These are phyloP conservation scores for Polymixis flavicincta DNA, from an alignment of 2,888 invertebrate genomes.

Conservation along the genomic window DNA sequence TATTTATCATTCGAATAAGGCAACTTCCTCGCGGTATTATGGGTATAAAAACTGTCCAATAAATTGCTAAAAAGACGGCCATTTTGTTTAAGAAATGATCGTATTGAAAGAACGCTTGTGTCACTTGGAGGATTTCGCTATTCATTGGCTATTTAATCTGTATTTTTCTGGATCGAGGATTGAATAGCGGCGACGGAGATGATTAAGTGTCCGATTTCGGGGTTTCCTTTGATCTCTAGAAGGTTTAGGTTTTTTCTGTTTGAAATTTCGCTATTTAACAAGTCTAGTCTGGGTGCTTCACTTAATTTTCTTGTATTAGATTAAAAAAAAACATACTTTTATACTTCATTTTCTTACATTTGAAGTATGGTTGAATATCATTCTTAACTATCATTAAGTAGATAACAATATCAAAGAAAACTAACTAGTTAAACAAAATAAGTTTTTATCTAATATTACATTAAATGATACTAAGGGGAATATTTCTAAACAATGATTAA, in stretches of 20 bases:
- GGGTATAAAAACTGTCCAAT: conserved; percentile 40
- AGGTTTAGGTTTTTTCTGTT: background rate
- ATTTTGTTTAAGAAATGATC: conserved; percentile 14
- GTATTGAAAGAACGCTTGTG: conserved; percentile 38
- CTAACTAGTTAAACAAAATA: background rate
- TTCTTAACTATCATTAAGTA: background rate
- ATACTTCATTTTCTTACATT: background rate
- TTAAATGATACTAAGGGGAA: no score
- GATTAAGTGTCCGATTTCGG: conserved; percentile 17
- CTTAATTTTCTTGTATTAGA: background rate
- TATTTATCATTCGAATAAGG: conserved; percentile 53
- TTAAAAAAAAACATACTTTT: no score
- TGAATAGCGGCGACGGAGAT: conserved; percentile 36
- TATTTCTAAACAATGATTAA: no score
- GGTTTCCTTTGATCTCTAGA: conserved; percentile 31
- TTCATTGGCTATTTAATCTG: conserved; percentile 47
- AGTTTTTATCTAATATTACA: background rate
- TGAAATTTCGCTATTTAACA: background rate
- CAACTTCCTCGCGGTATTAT: conserved; percentile 33
- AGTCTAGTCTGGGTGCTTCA: background rate
- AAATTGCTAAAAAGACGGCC: conserved; percentile 32
- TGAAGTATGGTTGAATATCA: background rate
- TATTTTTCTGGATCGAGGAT: conserved; percentile 37
- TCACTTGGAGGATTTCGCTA: conserved; percentile 27
- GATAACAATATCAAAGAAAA: background rate